A percentile compares a stretch with the other conserved stretches of the same genome.
Evolutionary conservation across 2,797 vertebrate species (phyloP).

Genomic region (Cyclura pinguis): DNA sequence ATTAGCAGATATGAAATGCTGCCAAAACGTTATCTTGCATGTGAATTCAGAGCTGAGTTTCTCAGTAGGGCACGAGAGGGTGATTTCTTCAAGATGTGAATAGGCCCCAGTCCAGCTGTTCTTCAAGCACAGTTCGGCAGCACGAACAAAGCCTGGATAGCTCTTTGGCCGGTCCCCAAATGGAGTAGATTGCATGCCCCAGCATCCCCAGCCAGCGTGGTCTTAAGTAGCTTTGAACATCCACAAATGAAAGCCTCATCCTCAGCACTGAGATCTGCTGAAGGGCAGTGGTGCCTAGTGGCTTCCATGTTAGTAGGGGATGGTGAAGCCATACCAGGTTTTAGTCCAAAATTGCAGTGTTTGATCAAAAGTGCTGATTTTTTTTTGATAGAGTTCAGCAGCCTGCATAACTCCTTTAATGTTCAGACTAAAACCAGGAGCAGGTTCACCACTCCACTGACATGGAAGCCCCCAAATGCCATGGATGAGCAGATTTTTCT

Average conservation of each 20-base stretch:
- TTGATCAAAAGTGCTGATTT: neutral
- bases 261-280: neutral
- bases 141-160: neutral
- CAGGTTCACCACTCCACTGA: too few relatives aligned
- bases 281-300: neutral
- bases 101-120: constrained; percentile 6
- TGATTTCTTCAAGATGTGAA: constrained; percentile 34
- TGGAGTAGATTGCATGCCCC: neutral
- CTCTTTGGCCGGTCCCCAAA: neutral
- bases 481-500: too few relatives aligned
- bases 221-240: neutral
- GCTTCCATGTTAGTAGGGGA: too few relatives aligned
- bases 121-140: constrained; percentile 30
- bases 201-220: neutral
- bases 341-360: neutral
- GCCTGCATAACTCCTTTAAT: too few relatives aligned
- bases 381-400: too few relatives aligned
- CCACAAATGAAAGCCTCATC: too few relatives aligned
- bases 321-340: too few relatives aligned
- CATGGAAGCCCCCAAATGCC: too few relatives aligned
- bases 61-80: constrained; percentile 11
- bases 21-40: constrained; percentile 63
- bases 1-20: constrained; percentile 60
- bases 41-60: constrained; percentile 55
- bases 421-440: too few relatives aligned